Percentiles rank a stretch among this genome's conserved stretches.
phyloP scores from a whole-genome alignment of 2,888 invertebrate genomes.

The Eretmocerus hayati region DNA sequence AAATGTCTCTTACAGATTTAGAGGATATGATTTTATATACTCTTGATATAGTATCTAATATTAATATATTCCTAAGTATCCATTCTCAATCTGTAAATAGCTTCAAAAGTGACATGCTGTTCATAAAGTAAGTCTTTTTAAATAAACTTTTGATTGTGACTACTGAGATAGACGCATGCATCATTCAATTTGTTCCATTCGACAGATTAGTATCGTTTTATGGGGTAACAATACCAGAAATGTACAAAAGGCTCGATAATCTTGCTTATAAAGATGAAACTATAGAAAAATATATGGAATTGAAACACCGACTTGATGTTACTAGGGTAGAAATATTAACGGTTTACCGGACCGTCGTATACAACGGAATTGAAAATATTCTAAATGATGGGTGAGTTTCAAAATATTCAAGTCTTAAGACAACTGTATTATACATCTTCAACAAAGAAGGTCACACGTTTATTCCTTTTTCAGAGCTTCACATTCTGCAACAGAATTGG shows the following conservation, averaged over 20 bases:
- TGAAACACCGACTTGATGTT: constrained; percentile 49
- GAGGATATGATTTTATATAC: constrained; percentile 63
- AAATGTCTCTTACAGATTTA: constrained; percentile 49
- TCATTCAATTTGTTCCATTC: constrained; percentile 28
- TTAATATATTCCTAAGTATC: constrained; percentile 62
- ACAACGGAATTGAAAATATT: constrained; percentile 41
- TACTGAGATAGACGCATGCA: neutral
- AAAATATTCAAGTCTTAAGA: neutral
- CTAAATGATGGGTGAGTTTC: constrained; percentile 33
- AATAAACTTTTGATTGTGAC: neutral
- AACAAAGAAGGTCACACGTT: neutral
- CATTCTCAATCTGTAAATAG: constrained; percentile 53
- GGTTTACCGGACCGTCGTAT: constrained; percentile 45
- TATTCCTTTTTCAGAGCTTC: constrained; percentile 24
- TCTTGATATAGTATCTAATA: constrained; percentile 62
- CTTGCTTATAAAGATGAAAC: constrained; percentile 44
- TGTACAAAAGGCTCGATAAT: constrained; percentile 59
- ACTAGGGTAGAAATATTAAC: constrained; percentile 49
- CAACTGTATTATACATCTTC: neutral
- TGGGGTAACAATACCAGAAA: constrained; percentile 63
- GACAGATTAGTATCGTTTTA: constrained; percentile 73
- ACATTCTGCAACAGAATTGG: constrained; percentile 32
- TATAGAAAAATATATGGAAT: constrained; percentile 42
- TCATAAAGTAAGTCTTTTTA: constrained; percentile 40
- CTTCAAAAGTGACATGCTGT: constrained; percentile 55